Evolutionary conservation across 2,888 invertebrate genomes (phyloP), one percentile per base, ranked within the genome.

Genomic region (Disparrhopalites patrizii): DNA sequence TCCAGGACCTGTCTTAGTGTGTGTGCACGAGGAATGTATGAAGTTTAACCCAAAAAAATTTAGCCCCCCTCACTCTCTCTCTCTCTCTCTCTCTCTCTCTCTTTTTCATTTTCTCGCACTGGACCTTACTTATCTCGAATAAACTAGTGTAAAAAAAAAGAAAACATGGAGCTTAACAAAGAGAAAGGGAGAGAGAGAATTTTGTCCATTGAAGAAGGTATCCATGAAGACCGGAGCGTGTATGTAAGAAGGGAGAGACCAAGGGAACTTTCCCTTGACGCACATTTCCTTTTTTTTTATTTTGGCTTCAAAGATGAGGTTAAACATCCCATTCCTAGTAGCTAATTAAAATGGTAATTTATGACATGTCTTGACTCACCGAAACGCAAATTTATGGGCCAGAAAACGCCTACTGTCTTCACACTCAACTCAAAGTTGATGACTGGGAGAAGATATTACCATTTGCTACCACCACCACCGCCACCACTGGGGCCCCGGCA

Each of bases 271-370:
- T 54, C 31, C 20, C 20, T 47, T 18, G 31, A 54, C 52, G 27
- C 28, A 33, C 31, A 54, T 33, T 30, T 33, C 54, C 33, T 54
- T 54, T 54, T 28, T 33, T 54, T 54, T 54, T n/a, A n/a, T n/a
- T 54, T 33, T 31, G 33, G 28, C 38, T 20, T 38, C 25, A 27
- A 43, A 58, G 40, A 43, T 38, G n/a, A 58, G 40, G 40, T 43
- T 43, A 43, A n/a, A 43, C 40, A 30, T 15, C 43, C 43, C 51
- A 61, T 61, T 61, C 47, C 47, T 33, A 61, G 61, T 61, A 64
- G 36, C 64, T 64, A 64, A 64, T 64, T 64, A 64, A 64, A 64
- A 64, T 64, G 64, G 64, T 64, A 64, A 64, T 64, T 64, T 64
- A 64, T 56, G 56, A 56, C 52, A 55, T 57, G 64, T 43, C 64